Conservation (phyloP, 2,113 vertebrate genomes). For the Oxygymnocypris stewartii region DNA sequence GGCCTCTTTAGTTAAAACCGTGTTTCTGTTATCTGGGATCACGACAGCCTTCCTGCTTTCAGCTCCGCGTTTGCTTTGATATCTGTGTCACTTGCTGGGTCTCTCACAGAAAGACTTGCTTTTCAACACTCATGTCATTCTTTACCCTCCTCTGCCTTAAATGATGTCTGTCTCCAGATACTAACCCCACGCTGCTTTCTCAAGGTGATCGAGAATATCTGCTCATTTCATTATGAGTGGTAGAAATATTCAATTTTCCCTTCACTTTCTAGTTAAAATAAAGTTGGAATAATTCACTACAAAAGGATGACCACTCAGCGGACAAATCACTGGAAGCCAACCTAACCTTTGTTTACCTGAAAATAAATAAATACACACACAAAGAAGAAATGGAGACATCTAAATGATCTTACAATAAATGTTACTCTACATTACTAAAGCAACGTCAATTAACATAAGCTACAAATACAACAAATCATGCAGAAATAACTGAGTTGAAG, state of each 20-base stretch:
- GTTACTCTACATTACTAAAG: too few species aligned
- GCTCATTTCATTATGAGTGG: neutral
- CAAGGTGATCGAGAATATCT: neutral
- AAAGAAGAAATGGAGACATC: too few species aligned
- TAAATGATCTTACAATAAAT: too few species aligned
- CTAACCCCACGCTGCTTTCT: slow-evolving; percentile 13
- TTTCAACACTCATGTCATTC: slow-evolving; percentile 50
- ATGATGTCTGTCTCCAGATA: neutral
- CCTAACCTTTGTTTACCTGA: neutral
- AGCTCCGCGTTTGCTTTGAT: slow-evolving; percentile 64
- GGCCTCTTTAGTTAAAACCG: slow-evolving; percentile 35
- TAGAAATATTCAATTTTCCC: neutral
- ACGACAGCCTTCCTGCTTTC: slow-evolving; percentile 9
- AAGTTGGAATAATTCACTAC: neutral
- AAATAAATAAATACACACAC: too few species aligned
- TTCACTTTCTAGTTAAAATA: neutral
- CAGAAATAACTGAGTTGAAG: too few species aligned
- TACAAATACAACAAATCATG: too few species aligned
- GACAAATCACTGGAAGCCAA: neutral
- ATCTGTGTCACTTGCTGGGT: slow-evolving; percentile 68
- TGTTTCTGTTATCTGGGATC: slow-evolving; percentile 34
- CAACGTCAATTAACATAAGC: too few species aligned
- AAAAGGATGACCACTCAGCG: neutral
- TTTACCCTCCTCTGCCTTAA: slow-evolving; percentile 23
- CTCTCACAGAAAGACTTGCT: slow-evolving; percentile 56